Base-by-base conservation (phyloP, 2,797 vertebrate species). In the Pterois miles region DNA sequence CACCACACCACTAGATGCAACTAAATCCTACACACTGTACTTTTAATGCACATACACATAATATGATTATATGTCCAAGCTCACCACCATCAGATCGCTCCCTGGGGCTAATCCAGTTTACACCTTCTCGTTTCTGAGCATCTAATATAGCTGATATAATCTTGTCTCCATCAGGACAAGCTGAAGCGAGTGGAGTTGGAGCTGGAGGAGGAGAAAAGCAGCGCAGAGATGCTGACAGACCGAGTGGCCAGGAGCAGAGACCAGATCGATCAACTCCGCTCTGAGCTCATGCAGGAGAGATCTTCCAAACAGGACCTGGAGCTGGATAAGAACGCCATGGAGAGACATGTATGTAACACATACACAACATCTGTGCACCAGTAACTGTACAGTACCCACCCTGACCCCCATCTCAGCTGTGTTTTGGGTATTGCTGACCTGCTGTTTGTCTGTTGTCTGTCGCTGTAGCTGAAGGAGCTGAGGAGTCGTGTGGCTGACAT, bases 251-350 rank as follows among this genome's bases (percentile, higher is more conserved):
- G 98, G 40, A 96, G 96, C 87, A 91, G 98, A 79, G 97, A 99
- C 76, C 98, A 99, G 96, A 95, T 98, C 0, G 98, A 99, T 76
- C 97, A 98, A 89, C 91, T 98, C 36, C 95, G 98, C 54, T 91
- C 96, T 0, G 98, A 99, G 80, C 96, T 99, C 70, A 95, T 98
- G 95, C 97, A 99, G 91, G 98, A 99, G 65, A 95, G 97, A 14
- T 96, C 97, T 2, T 92, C 93, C 66, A 96, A 97, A 52, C 98
- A 99, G 92, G 97, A 99, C 89, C 92, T 99, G 87, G 98, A 99
- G 89, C 96, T 98, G 18, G 98, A 99, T 90, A 99, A 99, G 87
- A 96, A 96, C 48, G 94, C 97, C 0, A 90, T 98, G 94, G 98
- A 99, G 93, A 95, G 97, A 91, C 88, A 87, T 3, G 87, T 93